Percentiles rank a stretch among this genome's conserved stretches.
Conservation (phyloP, 2,888 invertebrate species). For the Chalcis sispes region DNA sequence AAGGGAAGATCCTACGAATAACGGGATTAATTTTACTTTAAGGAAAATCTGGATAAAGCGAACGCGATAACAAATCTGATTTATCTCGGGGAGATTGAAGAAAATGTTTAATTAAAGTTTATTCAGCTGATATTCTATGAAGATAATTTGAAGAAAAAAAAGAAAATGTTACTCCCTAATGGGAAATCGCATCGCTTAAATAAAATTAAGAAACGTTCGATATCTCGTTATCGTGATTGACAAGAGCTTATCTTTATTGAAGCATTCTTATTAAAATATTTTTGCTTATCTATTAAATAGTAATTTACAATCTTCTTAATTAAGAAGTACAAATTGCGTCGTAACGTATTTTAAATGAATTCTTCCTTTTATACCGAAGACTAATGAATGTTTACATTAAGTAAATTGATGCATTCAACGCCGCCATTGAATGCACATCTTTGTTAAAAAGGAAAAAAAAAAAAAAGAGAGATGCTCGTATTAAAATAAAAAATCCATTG, state of each 20-base stretch:
- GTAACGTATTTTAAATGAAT: too few relatives aligned
- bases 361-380: too few relatives aligned
- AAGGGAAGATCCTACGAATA: conserved; percentile 13
- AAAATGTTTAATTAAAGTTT: conserved; percentile 54
- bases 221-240: conserved; percentile 21
- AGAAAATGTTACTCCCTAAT: conserved; percentile 31
- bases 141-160: conserved; percentile 26
- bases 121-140: conserved; percentile 26
- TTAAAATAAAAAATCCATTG: too few relatives aligned
- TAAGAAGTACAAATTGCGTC: too few relatives aligned
- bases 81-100: conserved; percentile 34
- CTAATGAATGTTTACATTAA: too few relatives aligned
- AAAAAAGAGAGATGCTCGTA: too few relatives aligned
- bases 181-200: conserved; percentile 24
- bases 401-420: too few relatives aligned
- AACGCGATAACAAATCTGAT: conserved; percentile 34
- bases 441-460: too few relatives aligned
- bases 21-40: conserved; percentile 26
- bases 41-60: conserved; percentile 29
- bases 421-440: too few relatives aligned
- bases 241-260: background rate
- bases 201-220: conserved; percentile 22
- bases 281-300: conserved; percentile 5
- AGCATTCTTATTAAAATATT: conserved; percentile 7
- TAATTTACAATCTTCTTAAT: background rate